Base-by-base conservation (phyloP, 1,140 invertebrate species). In the Cydia amplana region DNA sequence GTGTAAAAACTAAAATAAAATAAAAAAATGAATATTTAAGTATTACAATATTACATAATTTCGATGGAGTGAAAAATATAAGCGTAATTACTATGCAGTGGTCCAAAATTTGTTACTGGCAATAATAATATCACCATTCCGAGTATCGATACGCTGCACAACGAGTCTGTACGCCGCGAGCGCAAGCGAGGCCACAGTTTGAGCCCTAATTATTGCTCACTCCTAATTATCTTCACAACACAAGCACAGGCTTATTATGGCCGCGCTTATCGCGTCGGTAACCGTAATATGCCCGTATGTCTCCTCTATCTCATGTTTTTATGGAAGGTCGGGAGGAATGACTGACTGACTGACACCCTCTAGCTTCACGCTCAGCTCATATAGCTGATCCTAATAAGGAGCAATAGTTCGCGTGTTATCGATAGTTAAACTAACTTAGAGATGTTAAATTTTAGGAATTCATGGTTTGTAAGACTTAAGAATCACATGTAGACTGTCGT, bases 51-150 rank as follows among this genome's bases (percentile, higher is more conserved):
- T 60, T 75, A 85, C 78, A 86, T 84, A 81, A 84, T 85, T 84
- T 79, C 81, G 77, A 87, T 82, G 80, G 80, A 80, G 79, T 83
- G 81, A 83, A 87, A 79, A 86, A 83, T 85, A 86, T 85, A 89
- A 90, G 85, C 84, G 86, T 91, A 89, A 82, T 82, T 82, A 86
- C 84, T 87, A 88, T 87, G 83, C 83, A 87, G 82, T 89, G 86
- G 87, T 90, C 88, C 88, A 84, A 87, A 84, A 80, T 76, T 74
- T 78, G 80, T 78, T 77, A 78, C 70, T 67, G 70, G 60, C 74
- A 76, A 70, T 76, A 73, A 77, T 82, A 78, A 87, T 85, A 87
- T 89, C 83, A 91, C 85, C 84, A 79, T 81, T 83, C 80, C 78
- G 82, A 87, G 84, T 78, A 84, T 83, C 87, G 84, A 86, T 85